Evolutionary conservation across 2,113 vertebrate genomes (phyloP).

Genomic region (Ciconia boyciana): DNA sequence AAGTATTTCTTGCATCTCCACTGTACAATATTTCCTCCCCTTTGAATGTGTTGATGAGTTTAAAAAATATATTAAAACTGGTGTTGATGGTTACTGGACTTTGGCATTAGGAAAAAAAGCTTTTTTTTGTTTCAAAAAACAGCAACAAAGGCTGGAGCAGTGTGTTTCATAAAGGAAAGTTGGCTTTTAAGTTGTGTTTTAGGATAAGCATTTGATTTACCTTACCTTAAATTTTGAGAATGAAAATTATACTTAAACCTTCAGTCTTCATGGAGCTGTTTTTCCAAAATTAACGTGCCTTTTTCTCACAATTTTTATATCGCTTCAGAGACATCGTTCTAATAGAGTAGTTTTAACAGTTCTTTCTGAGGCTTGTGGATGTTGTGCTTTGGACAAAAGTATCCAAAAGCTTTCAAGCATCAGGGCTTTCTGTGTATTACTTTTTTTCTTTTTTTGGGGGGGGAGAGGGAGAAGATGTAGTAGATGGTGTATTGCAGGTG

Average conservation of each 20-base stretch:
- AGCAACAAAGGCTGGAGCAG: background rate
- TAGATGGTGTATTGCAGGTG: background rate
- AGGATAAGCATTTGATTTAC: background rate
- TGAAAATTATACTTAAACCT: background rate
- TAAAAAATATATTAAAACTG: background rate
- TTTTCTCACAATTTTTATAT: background rate
- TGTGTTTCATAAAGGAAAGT: background rate
- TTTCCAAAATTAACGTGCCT: background rate
- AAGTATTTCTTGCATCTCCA: background rate
- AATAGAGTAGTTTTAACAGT: background rate
- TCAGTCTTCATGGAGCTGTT: background rate
- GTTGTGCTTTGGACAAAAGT: background rate
- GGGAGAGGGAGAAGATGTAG: background rate
- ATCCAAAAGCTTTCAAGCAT: background rate
- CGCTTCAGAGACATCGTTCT: background rate
- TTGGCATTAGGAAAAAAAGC: slow-evolving; percentile 14
- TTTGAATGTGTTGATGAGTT: background rate
- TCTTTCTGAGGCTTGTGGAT: background rate
- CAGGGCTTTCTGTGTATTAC: background rate
- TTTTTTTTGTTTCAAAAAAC: background rate
- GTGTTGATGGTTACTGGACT: background rate
- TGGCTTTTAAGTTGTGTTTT: background rate
- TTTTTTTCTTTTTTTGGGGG: background rate
- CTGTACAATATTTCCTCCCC: background rate
- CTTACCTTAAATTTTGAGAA: background rate